Percentiles rank a stretch among this genome's conserved stretches.
Evolutionary conservation across 2,113 vertebrate species (phyloP).

Genomic region (Dipodomys stephensi): DNA sequence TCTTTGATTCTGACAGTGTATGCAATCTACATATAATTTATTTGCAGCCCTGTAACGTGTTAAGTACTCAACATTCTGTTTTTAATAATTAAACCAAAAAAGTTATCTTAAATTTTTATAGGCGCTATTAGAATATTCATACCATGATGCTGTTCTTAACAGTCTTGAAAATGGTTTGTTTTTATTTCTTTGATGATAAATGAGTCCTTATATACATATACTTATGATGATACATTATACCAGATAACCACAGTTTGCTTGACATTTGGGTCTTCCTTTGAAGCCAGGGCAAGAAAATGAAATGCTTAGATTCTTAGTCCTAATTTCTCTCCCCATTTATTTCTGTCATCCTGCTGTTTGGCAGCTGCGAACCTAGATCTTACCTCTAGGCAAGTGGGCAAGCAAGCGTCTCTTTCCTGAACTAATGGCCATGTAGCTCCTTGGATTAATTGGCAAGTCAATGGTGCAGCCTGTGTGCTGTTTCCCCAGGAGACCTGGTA

Average conservation of each 20-base stretch:
- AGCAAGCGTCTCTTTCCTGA: constrained; percentile 83
- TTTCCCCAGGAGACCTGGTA: constrained; percentile 74
- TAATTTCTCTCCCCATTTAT: constrained; percentile 74
- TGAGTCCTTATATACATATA: not conserved
- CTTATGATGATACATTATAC: not conserved
- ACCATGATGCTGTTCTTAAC: not conserved
- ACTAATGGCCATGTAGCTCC: constrained; percentile 82
- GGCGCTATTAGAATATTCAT: not conserved
- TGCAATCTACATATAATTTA: not conserved
- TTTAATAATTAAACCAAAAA: constrained; percentile 14
- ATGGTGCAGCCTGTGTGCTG: constrained; percentile 75
- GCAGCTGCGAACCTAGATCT: constrained; percentile 74
- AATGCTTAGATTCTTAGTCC: constrained; percentile 24
- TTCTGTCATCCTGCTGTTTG: constrained; percentile 76
- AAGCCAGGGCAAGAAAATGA: constrained; percentile 65
- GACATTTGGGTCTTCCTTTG: constrained; percentile 43
- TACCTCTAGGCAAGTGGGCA: constrained; percentile 83
- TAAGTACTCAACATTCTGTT: not conserved
- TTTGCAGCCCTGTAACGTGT: not conserved
- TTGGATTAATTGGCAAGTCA: constrained; percentile 86
- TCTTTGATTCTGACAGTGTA: not conserved
- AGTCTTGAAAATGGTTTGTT: not conserved
- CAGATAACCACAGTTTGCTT: not conserved
- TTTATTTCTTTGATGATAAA: constrained; percentile 44
- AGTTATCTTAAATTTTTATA: not conserved